Evolutionary conservation across 2,888 invertebrate species (phyloP).

Genomic region (Tetropium fuscum): DNA sequence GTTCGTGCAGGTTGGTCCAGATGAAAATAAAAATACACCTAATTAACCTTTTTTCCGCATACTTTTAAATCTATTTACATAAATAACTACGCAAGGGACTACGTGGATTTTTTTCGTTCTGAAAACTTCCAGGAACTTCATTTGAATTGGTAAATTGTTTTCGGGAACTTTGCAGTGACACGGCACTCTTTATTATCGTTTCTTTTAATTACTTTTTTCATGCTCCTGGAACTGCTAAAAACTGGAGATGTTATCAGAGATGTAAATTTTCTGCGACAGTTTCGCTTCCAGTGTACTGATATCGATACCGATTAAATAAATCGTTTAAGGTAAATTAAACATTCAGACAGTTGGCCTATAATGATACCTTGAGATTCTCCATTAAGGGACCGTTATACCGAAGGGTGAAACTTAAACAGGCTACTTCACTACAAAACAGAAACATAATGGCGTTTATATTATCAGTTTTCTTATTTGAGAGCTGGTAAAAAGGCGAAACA

Average conservation of each 20-base stretch:
- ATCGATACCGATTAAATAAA: background rate
- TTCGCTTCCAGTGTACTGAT: background rate
- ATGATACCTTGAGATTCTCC: too few species aligned
- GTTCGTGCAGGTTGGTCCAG: background rate
- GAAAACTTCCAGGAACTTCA: constrained; percentile 16
- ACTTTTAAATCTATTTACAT: constrained; percentile 9
- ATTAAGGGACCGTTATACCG: too few species aligned
- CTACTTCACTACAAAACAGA: too few species aligned
- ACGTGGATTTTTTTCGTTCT: background rate
- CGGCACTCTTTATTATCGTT: constrained; percentile 18
- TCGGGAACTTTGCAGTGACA: constrained; percentile 7
- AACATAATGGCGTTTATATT: too few species aligned
- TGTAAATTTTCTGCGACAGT: background rate
- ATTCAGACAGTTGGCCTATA: background rate
- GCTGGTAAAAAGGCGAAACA: too few species aligned
- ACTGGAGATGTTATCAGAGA: background rate
- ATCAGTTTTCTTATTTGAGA: too few species aligned
- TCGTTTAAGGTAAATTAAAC: background rate
- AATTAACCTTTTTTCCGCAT: background rate
- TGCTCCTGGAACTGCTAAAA: background rate
- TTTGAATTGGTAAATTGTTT: constrained; percentile 34
- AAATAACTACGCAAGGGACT: background rate
- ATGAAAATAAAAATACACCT: background rate
- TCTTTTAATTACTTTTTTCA: constrained; percentile 7
- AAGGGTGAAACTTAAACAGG: too few species aligned